Evolutionary conservation across 2,888 invertebrate species (phyloP).

Genomic region (Drosophila rubida): DNA sequence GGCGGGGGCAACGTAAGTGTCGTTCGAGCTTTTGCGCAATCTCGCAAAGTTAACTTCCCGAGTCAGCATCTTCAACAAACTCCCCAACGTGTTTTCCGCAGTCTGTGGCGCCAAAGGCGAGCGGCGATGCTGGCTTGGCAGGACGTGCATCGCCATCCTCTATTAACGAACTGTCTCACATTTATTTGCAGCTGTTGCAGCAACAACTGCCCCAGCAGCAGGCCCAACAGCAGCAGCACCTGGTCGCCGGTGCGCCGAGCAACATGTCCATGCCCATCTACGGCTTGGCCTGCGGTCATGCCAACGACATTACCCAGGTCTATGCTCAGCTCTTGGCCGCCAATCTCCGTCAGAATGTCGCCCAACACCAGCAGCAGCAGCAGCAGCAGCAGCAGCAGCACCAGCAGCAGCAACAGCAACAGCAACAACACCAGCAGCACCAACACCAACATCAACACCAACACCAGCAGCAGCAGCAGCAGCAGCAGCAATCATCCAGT

Average conservation of each 20-base stretch:
- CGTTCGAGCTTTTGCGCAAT: neutral
- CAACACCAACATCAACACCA: slow-evolving; percentile 31
- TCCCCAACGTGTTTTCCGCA: neutral
- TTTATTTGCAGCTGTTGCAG: slow-evolving; percentile 35
- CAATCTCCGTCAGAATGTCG: slow-evolving; percentile 34
- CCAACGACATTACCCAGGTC: slow-evolving; percentile 8
- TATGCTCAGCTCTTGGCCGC: slow-evolving; percentile 39
- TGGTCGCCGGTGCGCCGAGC: slow-evolving; percentile 19
- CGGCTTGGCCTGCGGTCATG: slow-evolving; percentile 7
- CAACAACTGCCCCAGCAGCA: slow-evolving; percentile 31
- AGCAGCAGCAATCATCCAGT: slow-evolving; percentile 25
- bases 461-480: neutral
- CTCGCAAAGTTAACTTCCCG: neutral
- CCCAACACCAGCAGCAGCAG: slow-evolving; percentile 30
- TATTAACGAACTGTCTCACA: slow-evolving; percentile 18
- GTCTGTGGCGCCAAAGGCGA: neutral
- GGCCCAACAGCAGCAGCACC: slow-evolving; percentile 37
- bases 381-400: slow-evolving; percentile 6
- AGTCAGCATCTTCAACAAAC: neutral
- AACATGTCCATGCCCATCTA: slow-evolving; percentile 29
- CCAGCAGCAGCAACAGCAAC: slow-evolving; percentile 5
- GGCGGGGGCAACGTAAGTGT: slow-evolving; percentile 36
- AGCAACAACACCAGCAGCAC: slow-evolving; percentile 8
- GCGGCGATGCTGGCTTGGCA: neutral
- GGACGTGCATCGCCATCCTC: neutral